Base-by-base conservation (phyloP, 2,113 vertebrate species). In the Cottus gobio region DNA sequence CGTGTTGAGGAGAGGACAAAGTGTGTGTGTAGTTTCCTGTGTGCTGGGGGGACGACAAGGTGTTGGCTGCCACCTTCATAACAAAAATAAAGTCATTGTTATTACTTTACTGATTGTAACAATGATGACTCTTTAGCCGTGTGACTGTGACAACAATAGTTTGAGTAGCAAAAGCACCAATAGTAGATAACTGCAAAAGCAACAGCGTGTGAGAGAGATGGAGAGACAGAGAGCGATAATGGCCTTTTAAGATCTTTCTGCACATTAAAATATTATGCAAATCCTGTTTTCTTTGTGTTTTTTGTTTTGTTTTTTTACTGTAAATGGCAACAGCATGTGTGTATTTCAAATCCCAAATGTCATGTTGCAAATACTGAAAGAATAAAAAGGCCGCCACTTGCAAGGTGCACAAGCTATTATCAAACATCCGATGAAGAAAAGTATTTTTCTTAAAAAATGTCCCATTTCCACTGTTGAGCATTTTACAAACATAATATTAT, bases 51-150 rank as follows among this genome's bases (percentile, higher is more conserved):
- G 89, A 91, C 62, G 87, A 76, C 91, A 89, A 85, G 42, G 91
- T 89, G 91, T 95, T 98, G 96, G 97, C 97, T 96, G 97, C 97
- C 96, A 99, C 97, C 96, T 92, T 92, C 20, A 83, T 42, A 66
- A 89, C 77, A 88, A 62, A 87, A 75, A 89, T 86, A 89, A 83
- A 89, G 73, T 78, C 52, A 85, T 30, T 16, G 79, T 82, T 88
- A 88, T 80, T 78, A 31, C 69, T 71, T 24, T 31, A 71, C 36
- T 16, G 24, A 52, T 7, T 66, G 63, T 28, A 50, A 31, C 18
- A 67, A 48, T 48, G 62, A 64, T 26, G 18, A 34, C 16, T 66
- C 26, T 48, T 24, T 2, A 77, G 4, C 24, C 13, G 7, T 28
- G 37, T 7, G 24, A 50, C 4, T 37, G 30, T 52, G 13, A 76